Base-by-base conservation (phyloP, 2,797 vertebrate species). In the Poeciliopsis presidionis region DNA sequence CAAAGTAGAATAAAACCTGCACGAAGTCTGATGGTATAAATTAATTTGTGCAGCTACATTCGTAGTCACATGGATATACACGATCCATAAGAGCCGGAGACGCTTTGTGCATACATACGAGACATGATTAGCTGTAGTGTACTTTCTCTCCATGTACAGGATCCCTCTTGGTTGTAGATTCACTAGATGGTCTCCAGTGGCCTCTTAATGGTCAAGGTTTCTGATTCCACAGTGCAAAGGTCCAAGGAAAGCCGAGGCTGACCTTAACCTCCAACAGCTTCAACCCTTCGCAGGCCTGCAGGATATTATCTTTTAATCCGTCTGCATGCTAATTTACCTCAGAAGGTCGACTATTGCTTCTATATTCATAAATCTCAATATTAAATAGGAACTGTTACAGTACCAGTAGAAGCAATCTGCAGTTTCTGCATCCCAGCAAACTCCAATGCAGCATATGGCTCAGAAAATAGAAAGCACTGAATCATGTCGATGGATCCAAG, bases 221-320 rank as follows among this genome's bases (percentile, higher is more conserved):
- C 55, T 77, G 81, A 75, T 72, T 82, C 49, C 70, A 59, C 67
- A 73, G 72, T 81, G 30, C 74, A 93, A 87, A 92, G 87, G 84
- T 90, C 89, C 89, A 49, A 36, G 73, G 33, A 87, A 81, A 86
- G 82, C 87, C 88, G 75, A 89, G 72, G 39, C 77, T 85, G 88
- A 93, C 86, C 88, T 85, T 72, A 41, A 82, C 74, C 82, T 91
- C 84, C 81, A 77, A 74, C 8, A 83, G 75, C 69, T 84, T 65
- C 55, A 76, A 80, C 74, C 55, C 41, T 51, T 81, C 47, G 6
- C 73, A 86, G 70, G 53, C 83, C 87, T 83, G 79, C 83, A 81
- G 89, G 81, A 87, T 20, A 57, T 87, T 84, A 78, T 79, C 81
- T 89, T 86, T 86, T 89, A 90, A 93, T 93, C 81, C 88, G 85